phyloP scores from a whole-genome alignment of 2,113 vertebrate species.

The Ictalurus punctatus region DNA sequence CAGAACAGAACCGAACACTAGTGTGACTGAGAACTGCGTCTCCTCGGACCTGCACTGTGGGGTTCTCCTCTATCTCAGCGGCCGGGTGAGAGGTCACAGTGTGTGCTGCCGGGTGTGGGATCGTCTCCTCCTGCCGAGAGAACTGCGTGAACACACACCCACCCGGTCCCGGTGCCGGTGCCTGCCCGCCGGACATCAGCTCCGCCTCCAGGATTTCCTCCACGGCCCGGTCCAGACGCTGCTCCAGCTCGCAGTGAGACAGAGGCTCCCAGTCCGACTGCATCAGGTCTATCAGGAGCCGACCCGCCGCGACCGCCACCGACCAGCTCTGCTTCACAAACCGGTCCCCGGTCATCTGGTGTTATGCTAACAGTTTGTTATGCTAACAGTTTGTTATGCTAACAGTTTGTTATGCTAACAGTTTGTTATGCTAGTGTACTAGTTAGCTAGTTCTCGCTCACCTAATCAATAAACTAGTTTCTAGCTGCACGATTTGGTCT shows the following conservation, averaged over 20 bases:
- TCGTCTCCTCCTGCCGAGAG: constrained; percentile 33
- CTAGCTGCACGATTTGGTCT: too few relatives aligned
- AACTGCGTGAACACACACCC: constrained; percentile 29
- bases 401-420: not conserved
- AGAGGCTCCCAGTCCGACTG: constrained; percentile 74
- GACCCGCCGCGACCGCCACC: constrained; percentile 56
- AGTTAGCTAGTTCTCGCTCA: not conserved
- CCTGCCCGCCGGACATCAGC: constrained; percentile 45
- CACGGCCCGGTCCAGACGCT: constrained; percentile 71
- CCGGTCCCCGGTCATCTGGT: too few relatives aligned
- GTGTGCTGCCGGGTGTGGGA: constrained; percentile 2
- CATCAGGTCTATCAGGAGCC: constrained; percentile 68
- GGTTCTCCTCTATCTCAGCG: constrained; percentile 44
- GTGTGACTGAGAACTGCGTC: not conserved
- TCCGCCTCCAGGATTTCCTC: constrained; percentile 71
- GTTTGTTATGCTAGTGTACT: not conserved
- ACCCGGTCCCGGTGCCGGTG: not conserved
- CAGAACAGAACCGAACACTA: too few relatives aligned
- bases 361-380: not conserved
- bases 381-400: not conserved
- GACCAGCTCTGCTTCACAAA: too few relatives aligned
- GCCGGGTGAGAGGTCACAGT: not conserved
- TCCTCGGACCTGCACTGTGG: constrained; percentile 61
- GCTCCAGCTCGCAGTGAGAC: constrained; percentile 68
- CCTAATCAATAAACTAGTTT: not conserved